These are phyloP conservation scores for Tromatobia lineatoria DNA, from an alignment of 2,888 invertebrate species.

Conservation along the genomic window DNA sequence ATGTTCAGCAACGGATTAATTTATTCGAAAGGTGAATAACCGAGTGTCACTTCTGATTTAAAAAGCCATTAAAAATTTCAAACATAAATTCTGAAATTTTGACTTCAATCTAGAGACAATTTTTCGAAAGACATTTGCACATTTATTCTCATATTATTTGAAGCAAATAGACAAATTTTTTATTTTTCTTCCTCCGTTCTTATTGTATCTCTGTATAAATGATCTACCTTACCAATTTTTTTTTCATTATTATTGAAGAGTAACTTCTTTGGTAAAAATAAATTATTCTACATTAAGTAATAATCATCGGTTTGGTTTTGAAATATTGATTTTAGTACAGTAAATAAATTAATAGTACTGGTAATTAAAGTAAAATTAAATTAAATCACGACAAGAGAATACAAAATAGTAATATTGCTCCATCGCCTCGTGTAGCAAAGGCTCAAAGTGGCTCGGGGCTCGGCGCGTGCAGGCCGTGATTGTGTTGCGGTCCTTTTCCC, in stretches of 20 bases:
- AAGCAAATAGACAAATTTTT: no score
- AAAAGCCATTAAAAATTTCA: background rate
- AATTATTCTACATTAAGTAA: no score
- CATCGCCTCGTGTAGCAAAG: constrained; percentile 81
- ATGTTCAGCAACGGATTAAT: background rate
- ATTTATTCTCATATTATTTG: no score
- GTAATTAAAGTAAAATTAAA: background rate
- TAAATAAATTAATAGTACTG: background rate
- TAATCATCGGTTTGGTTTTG: no score
- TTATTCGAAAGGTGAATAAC: background rate
- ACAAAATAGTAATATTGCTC: constrained; percentile 2
- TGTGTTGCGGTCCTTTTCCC: constrained; percentile 80
- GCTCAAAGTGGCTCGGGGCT: constrained; percentile 82
- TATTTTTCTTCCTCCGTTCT: no score
- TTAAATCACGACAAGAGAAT: background rate
- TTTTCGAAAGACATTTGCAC: no score
- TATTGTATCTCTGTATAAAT: no score
- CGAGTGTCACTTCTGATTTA: background rate
- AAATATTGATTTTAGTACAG: background rate
- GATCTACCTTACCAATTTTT: no score
- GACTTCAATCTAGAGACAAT: no score
- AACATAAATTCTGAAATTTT: no score
- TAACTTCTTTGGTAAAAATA: no score
- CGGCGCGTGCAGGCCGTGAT: constrained; percentile 85
- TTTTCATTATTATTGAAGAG: no score